Percentiles rank a stretch among this genome's conserved stretches.
Evolutionary conservation across 2,113 vertebrate species (phyloP).

Genomic region (Corythaeola cristata): DNA sequence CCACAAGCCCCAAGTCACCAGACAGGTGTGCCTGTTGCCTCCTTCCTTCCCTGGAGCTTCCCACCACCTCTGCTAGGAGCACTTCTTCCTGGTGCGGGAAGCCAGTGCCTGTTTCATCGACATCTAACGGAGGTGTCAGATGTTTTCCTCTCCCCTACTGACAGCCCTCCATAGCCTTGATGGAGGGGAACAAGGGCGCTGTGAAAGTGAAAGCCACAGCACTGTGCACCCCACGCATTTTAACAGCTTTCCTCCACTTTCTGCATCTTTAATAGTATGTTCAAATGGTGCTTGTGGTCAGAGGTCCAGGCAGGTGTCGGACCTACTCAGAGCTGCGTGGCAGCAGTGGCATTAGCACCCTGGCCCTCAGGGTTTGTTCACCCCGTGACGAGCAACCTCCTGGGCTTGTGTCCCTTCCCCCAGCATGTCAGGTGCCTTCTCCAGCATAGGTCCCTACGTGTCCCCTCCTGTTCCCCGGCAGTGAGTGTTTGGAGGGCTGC

Average conservation of each 20-base stretch:
- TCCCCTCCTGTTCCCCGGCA: background rate
- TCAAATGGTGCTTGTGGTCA: background rate
- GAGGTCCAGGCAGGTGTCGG: background rate
- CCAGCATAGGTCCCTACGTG: accelerated
- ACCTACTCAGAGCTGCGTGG: accelerated
- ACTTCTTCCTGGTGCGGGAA: background rate
- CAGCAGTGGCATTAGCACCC: background rate
- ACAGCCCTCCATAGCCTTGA: background rate
- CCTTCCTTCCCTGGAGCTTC: background rate
- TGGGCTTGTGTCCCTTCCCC: background rate
- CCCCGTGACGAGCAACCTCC: background rate
- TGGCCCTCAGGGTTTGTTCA: background rate
- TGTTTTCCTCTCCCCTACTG: background rate
- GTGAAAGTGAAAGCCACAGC: background rate
- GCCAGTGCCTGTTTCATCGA: background rate
- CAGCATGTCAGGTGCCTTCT: accelerated
- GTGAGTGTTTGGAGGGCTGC: accelerated
- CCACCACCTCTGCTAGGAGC: background rate
- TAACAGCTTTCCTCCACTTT: background rate
- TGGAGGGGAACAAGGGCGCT: background rate
- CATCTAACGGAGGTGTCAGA: background rate
- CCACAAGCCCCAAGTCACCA: accelerated
- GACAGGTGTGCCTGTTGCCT: background rate
- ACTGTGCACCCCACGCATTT: background rate
- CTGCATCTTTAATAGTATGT: background rate